A percentile compares a stretch with the other conserved stretches of the same genome.
Evolutionary conservation across 1,140 invertebrate genomes (phyloP).

Genomic region (Hycleus cichorii): DNA sequence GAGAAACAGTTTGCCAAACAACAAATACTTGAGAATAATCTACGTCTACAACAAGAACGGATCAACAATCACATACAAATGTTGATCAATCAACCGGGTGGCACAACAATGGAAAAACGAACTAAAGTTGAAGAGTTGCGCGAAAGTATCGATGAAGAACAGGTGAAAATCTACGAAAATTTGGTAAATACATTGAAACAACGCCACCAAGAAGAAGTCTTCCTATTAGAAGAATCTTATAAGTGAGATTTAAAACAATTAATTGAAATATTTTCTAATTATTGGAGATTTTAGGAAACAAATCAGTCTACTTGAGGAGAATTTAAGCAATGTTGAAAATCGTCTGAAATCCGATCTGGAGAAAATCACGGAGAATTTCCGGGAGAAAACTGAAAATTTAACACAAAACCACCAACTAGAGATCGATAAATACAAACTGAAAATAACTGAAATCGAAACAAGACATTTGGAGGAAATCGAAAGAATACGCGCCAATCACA

Average conservation of each 20-base stretch:
- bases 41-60: constrained; percentile 45
- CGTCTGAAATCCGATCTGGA: constrained; percentile 41
- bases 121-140: constrained; percentile 3
- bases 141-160: constrained; percentile 20
- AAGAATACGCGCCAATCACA: constrained; percentile 38
- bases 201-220: constrained; percentile 45
- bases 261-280: not conserved
- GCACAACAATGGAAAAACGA: not conserved
- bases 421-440: constrained; percentile 37
- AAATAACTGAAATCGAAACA: constrained; percentile 37
- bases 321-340: constrained; percentile 39
- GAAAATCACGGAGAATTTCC: constrained; percentile 33
- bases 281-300: constrained; percentile 41
- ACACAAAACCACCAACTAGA: constrained; percentile 30
- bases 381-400: constrained; percentile 35
- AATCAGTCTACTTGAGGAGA: constrained; percentile 42
- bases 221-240: constrained; percentile 45
- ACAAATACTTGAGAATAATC: constrained; percentile 44
- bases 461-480: constrained; percentile 41
- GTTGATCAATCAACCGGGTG: constrained; percentile 39
- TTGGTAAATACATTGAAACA: constrained; percentile 40
- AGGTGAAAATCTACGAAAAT: constrained; percentile 32
- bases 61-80: constrained; percentile 47
- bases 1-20: constrained; percentile 45
- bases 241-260: constrained; percentile 36